Evolutionary conservation across 2,888 invertebrate genomes (phyloP).

Genomic region (Pachycephus smyrnensis): DNA sequence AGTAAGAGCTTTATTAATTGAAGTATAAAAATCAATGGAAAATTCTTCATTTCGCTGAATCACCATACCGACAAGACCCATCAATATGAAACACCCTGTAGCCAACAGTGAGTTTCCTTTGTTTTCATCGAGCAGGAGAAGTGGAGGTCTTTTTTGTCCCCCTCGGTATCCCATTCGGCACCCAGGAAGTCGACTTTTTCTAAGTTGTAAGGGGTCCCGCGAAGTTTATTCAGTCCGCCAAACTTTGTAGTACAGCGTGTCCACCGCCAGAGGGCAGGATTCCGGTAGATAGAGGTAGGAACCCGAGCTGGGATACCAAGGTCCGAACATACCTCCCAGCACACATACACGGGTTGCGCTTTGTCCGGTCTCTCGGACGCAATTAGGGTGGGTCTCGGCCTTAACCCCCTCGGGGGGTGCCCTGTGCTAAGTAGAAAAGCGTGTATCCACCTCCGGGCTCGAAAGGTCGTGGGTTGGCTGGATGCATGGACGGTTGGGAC

Average conservation of each 20-base stretch:
- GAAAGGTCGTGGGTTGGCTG: slow-evolving; percentile 50
- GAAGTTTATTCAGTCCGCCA: slow-evolving; percentile 66
- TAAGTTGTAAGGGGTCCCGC: slow-evolving; percentile 54
- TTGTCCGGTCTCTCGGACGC: slow-evolving; percentile 67
- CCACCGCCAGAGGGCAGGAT: slow-evolving; percentile 64
- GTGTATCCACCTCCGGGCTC: slow-evolving; percentile 60
- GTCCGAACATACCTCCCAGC: slow-evolving; percentile 61
- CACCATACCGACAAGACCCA: no score
- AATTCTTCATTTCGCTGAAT: background rate
- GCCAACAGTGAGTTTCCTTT: background rate
- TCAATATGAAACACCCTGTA: background rate
- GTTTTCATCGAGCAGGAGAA: background rate
- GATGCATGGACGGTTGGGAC: slow-evolving; percentile 15
- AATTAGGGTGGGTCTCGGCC: slow-evolving; percentile 65
- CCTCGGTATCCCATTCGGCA: background rate
- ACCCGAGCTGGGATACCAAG: slow-evolving; percentile 58
- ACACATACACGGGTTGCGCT: slow-evolving; percentile 62
- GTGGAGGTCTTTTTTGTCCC: background rate
- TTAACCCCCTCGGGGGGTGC: slow-evolving; percentile 57
- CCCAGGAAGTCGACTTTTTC: slow-evolving; percentile 17
- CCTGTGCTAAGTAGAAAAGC: slow-evolving; percentile 66
- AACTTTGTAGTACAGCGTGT: slow-evolving; percentile 67
- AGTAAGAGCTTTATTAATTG: background rate
- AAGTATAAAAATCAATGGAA: background rate
- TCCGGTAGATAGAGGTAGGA: slow-evolving; percentile 39